Evolutionary conservation across 1,140 invertebrate species (phyloP).

Genomic region (Bombus affinis): DNA sequence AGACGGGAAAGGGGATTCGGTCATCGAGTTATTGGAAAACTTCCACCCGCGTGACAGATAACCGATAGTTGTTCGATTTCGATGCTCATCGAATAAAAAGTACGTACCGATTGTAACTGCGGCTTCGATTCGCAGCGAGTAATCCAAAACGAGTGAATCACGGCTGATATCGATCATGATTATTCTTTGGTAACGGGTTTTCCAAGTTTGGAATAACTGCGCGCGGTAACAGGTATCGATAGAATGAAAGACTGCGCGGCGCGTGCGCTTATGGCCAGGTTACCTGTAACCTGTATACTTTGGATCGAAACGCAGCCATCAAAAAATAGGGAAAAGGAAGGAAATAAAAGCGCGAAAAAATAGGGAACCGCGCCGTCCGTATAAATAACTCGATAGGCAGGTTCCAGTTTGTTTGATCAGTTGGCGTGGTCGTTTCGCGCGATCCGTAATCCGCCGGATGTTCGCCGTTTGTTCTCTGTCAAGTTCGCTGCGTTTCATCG

Average conservation of each 20-base stretch:
- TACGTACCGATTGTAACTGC: no score
- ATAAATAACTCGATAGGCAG: slow-evolving; percentile 61
- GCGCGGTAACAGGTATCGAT: background rate
- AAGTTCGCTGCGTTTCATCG: slow-evolving; percentile 47
- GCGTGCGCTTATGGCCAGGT: background rate
- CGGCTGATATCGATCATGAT: slow-evolving; percentile 10
- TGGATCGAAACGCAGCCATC: background rate
- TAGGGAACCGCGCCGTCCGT: slow-evolving; percentile 30
- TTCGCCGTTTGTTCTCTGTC: slow-evolving; percentile 41
- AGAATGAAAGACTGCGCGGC: background rate
- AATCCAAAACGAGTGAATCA: slow-evolving; percentile 16
- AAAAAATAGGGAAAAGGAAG: background rate
- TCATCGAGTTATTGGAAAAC: background rate
- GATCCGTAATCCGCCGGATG: slow-evolving; percentile 59
- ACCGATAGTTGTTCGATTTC: background rate
- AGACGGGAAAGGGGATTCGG: background rate
- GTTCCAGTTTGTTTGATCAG: slow-evolving; percentile 60
- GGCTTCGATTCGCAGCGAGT: background rate
- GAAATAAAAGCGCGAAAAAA: background rate
- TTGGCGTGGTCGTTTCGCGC: slow-evolving; percentile 54
- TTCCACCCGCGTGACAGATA: background rate
- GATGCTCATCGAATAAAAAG: background rate
- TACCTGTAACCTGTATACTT: slow-evolving; percentile 16
- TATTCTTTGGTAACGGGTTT: slow-evolving; percentile 19
- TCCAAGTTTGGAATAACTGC: background rate